Evolutionary conservation across 2,113 vertebrate genomes (phyloP).

Genomic region (Rhabdomys dilectus): DNA sequence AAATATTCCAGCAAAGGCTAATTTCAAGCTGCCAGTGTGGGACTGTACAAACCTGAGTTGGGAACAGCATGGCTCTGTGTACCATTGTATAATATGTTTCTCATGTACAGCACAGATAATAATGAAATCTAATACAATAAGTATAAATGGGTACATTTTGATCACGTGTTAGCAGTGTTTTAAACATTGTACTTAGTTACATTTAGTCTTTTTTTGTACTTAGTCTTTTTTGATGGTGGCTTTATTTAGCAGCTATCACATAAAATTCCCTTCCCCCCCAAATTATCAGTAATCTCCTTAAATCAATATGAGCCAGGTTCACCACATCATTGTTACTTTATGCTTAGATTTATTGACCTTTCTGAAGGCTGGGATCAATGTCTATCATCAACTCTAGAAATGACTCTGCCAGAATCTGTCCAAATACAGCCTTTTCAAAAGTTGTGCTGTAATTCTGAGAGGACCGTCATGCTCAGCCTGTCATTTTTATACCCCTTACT

Average conservation of each 20-base stretch:
- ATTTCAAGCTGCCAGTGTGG: neutral
- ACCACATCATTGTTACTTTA: neutral
- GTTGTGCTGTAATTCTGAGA: neutral
- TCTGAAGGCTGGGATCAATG: neutral
- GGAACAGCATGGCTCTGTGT: neutral
- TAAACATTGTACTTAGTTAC: conserved; percentile 1
- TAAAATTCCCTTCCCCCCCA: neutral
- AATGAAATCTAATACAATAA: neutral
- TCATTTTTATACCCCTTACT: neutral
- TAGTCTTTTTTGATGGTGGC: neutral
- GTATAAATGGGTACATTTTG: neutral
- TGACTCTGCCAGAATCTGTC: neutral
- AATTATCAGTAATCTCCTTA: neutral
- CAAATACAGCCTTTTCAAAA: conserved; percentile 2
- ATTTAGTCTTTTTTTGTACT: neutral
- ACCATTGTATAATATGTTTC: neutral
- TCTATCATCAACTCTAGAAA: neutral
- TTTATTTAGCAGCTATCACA: neutral
- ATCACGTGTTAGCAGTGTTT: neutral
- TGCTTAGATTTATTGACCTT: neutral
- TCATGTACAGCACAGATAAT: neutral
- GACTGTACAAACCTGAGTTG: neutral
- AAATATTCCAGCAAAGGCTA: neutral
- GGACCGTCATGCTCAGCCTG: neutral
- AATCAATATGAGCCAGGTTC: neutral